Evolutionary conservation across 2,113 vertebrate species (phyloP), one percentile per base, ranked within the genome.

Genomic region (Eolophus roseicapilla): DNA sequence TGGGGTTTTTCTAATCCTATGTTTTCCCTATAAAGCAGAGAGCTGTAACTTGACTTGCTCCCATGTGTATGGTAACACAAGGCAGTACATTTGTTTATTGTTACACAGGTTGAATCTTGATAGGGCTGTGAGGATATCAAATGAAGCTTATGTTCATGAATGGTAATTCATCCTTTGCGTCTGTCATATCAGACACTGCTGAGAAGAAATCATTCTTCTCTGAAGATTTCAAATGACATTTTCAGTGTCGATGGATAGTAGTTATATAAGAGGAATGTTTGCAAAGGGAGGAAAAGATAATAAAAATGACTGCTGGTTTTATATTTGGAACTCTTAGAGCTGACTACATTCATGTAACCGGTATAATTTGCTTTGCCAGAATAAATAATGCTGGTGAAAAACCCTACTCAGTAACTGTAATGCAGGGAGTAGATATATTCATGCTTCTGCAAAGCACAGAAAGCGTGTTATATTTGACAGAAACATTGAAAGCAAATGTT

Each of bases 161-260:
- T n/a, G 47, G 79, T 59, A 95, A 90, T 94, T 94, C 82, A 77
- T 91, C 59, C 70, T 86, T 79, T 0, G 13, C 11, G 8, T 63
- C 90, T 90, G 92, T 77, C 70, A 23, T 19, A 14, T 49, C 33
- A 55, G 64, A 60, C 35, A 46, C 80, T 24, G 68, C 85, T 80
- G 85, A 77, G 70, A 88, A 92, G 79, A 88, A 80, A 94, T 92
- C 53, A 43, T 65, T 81, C 83, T 91, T 82, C 93, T 95, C 95
- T 67, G 49, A 92, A 92, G 81, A 91, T 53, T 91, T 82, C 11
- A 0, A 64, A 53, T 73, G 21, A 91, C 75, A 68, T 88, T 90
- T 93, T 78, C 69, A 49, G 68, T 60, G 82, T 50, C 25, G 1
- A 75, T 64, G 79, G 80, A 64, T 88, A 78, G 62, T 57, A 55